Percentiles rank a stretch among this genome's conserved stretches.
Evolutionary conservation across 2,113 vertebrate species (phyloP).

Genomic region (Artemisiospiza belli): DNA sequence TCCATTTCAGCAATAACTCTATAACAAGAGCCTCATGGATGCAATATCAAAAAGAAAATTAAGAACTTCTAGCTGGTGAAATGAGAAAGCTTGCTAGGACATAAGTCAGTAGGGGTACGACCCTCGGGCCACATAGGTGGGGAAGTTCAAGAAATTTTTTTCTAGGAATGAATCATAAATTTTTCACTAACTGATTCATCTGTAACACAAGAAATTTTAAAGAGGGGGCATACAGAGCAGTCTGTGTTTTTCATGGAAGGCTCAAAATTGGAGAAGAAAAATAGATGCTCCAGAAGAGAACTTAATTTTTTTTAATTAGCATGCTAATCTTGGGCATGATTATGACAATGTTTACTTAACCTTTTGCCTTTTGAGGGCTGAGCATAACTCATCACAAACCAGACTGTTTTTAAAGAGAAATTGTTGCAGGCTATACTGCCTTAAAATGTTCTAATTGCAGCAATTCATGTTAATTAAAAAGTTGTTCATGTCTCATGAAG

Average conservation of each 20-base stretch:
- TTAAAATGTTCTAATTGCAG: not conserved
- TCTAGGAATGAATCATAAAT: constrained; percentile 27
- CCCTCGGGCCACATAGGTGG: constrained; percentile 4
- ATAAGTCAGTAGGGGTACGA: not conserved
- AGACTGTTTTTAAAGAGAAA: not conserved
- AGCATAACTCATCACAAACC: not conserved
- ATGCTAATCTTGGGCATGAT: not conserved
- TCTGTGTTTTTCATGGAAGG: not conserved
- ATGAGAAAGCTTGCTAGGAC: not conserved
- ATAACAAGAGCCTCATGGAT: not conserved
- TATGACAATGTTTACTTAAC: not conserved
- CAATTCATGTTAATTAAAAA: not conserved
- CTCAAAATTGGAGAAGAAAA: not conserved
- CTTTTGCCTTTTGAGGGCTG: not conserved
- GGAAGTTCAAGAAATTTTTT: not conserved
- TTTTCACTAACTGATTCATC: constrained; percentile 54
- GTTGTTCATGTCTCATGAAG: not conserved
- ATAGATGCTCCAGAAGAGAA: not conserved
- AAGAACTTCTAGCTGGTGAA: not conserved
- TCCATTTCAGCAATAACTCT: not conserved
- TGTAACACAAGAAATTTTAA: constrained; percentile 26
- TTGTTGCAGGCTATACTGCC: not conserved
- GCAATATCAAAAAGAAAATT: not conserved
- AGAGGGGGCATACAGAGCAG: not conserved
- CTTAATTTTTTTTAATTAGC: not conserved